Conservation (phyloP, 2,888 invertebrate species). For the Petrolisthes cinctipes region DNA sequence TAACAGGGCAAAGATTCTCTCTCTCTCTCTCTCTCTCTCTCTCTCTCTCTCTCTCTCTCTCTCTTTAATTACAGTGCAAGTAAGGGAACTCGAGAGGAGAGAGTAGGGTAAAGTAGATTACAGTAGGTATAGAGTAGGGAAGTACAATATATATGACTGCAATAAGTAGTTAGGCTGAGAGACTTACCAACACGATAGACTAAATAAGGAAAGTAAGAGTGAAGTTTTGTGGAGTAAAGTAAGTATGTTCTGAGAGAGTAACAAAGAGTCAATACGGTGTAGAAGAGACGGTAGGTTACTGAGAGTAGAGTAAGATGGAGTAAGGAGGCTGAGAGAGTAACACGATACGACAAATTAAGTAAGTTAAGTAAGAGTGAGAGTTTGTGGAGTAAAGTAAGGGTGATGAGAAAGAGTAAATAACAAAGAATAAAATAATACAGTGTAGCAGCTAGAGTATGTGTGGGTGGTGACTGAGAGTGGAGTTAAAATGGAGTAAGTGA, state of each 20-base stretch:
- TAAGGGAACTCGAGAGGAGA: no score
- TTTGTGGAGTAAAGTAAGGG: not conserved
- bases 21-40: no score
- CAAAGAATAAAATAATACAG: not conserved
- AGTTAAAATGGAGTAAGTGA: not conserved
- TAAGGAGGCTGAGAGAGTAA: not conserved
- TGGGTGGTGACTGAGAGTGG: not conserved
- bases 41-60: no score
- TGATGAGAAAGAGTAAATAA: not conserved
- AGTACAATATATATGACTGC: not conserved
- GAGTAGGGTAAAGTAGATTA: no score
- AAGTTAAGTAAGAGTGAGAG: not conserved
- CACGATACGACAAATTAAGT: not conserved
- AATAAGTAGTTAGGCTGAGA: not conserved
- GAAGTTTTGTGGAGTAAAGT: not conserved
- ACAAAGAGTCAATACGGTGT: not conserved
- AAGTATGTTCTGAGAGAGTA: no score
- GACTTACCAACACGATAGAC: not conserved
- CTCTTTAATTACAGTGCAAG: no score
- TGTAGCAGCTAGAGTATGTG: no score
- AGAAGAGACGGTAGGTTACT: not conserved
- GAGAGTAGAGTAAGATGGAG: not conserved
- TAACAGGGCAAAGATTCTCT: no score
- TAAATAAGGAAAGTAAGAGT: not conserved
- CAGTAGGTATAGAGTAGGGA: no score